phyloP scores from a whole-genome alignment of 1,140 invertebrate species.

The Zaprionus inermis region DNA sequence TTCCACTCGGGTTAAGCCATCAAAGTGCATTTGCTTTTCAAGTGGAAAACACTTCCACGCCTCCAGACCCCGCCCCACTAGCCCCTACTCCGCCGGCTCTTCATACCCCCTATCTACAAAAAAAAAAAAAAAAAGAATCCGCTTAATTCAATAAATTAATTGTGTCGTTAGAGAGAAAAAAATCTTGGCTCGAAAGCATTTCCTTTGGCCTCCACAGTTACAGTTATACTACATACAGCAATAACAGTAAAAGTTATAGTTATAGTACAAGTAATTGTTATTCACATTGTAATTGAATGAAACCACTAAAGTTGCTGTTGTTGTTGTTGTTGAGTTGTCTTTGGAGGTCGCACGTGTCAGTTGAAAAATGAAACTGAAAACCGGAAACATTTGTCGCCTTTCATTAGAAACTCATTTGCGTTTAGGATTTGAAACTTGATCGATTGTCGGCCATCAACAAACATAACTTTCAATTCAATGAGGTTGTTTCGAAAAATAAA shows the following conservation, averaged over 20 bases:
- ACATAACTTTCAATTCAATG: too few relatives aligned
- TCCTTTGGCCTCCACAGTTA: slow-evolving; percentile 44
- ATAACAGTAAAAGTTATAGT: slow-evolving; percentile 27
- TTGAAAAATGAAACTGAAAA: slow-evolving; percentile 12
- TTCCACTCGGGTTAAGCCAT: slow-evolving; percentile 47
- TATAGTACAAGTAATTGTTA: slow-evolving; percentile 45
- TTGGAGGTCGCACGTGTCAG: slow-evolving; percentile 10
- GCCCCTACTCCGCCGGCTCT: too few relatives aligned
- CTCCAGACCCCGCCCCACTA: background rate
- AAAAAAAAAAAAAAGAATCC: slow-evolving; percentile 27
- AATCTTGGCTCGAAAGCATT: slow-evolving; percentile 55
- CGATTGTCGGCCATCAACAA: background rate
- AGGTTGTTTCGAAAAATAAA: too few relatives aligned
- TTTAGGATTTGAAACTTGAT: slow-evolving; percentile 1
- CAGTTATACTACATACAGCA: background rate
- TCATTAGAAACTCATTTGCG: slow-evolving; percentile 33
- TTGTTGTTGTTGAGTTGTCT: too few relatives aligned
- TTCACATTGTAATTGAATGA: slow-evolving; percentile 71
- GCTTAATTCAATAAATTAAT: slow-evolving; percentile 75
- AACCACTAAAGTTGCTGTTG: slow-evolving; percentile 43
- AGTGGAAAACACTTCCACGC: slow-evolving; percentile 15
- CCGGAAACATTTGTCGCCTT: slow-evolving; percentile 46
- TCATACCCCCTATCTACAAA: too few relatives aligned
- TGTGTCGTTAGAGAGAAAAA: slow-evolving; percentile 63
- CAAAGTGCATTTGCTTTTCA: slow-evolving; percentile 60